phyloP scores from a whole-genome alignment of 2,113 vertebrate genomes.

The Cranoglanis bouderius region DNA sequence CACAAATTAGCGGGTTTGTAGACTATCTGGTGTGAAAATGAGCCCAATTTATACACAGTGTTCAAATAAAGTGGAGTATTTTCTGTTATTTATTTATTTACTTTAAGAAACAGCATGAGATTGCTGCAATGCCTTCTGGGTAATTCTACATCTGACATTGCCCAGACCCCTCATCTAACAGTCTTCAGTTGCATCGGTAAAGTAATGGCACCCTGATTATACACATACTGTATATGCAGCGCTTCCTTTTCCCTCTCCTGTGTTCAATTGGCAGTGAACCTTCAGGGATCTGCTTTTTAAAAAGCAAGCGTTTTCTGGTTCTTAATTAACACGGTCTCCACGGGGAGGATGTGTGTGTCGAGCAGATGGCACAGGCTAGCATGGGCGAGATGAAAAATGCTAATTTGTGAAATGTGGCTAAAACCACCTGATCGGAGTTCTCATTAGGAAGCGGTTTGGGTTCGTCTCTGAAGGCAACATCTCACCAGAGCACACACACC shows the following conservation, averaged over 20 bases:
- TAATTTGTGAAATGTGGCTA: conserved; percentile 65
- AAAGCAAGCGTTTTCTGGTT: conserved; percentile 60
- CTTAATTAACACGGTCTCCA: conserved; percentile 63
- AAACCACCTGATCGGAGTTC: conserved; percentile 64
- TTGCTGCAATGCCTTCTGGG: not conserved
- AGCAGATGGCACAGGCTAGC: conserved; percentile 63
- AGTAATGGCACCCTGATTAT: not conserved
- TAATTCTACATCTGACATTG: not conserved
- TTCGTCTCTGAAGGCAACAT: conserved; percentile 52
- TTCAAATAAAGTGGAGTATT: not conserved
- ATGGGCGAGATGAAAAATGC: conserved; percentile 63
- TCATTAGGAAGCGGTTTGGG: conserved; percentile 60
- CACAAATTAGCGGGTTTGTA: not conserved
- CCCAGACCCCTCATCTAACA: not conserved
- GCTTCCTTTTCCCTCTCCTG: not conserved
- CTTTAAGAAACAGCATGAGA: not conserved
- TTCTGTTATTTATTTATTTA: not conserved
- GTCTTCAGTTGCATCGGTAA: not conserved
- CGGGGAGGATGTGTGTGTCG: conserved; percentile 51
- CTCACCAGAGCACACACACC: conserved; percentile 49
- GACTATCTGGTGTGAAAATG: not conserved
- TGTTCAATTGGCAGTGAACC: conserved; percentile 48
- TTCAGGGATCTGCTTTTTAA: conserved; percentile 56
- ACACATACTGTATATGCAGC: not conserved
- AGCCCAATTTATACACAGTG: not conserved